These are phyloP conservation scores for Hormaphis cornu DNA, from an alignment of 1,140 invertebrate genomes.

Conservation along the genomic window DNA sequence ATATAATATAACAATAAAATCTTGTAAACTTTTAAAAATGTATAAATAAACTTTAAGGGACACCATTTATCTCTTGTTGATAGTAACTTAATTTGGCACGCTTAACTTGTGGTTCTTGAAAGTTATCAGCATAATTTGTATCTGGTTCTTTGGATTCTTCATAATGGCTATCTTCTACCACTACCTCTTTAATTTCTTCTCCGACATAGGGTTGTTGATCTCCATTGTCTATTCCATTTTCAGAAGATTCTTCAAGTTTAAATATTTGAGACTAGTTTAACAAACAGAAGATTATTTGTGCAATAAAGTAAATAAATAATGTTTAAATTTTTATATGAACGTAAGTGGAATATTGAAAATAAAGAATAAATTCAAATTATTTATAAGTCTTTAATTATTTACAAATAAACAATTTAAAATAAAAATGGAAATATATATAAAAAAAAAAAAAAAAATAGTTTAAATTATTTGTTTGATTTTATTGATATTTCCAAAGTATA, in stretches of 20 bases:
- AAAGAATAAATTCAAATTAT: no score
- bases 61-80: conserved; percentile 28
- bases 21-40: conserved; percentile 18
- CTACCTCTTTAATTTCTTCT: conserved; percentile 11
- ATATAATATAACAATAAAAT: conserved; percentile 28
- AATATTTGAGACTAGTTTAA: background rate
- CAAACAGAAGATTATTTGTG: no score
- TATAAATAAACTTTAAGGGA: conserved; percentile 19
- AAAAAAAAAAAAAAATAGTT: no score
- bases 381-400: no score
- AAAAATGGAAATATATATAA: background rate
- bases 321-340: no score
- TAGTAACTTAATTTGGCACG: conserved; percentile 27
- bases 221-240: background rate
- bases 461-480: no score
- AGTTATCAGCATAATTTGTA: conserved; percentile 21
- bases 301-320: no score
- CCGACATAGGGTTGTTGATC: background rate
- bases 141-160: conserved; percentile 16
- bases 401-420: background rate
- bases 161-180: background rate
- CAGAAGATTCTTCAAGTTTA: conserved; percentile 8
- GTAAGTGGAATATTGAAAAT: no score
- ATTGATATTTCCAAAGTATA: no score
- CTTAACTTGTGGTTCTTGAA: conserved; percentile 28